phyloP scores from a whole-genome alignment of 2,888 invertebrate species.

The Drosophila parthenogenetica region DNA sequence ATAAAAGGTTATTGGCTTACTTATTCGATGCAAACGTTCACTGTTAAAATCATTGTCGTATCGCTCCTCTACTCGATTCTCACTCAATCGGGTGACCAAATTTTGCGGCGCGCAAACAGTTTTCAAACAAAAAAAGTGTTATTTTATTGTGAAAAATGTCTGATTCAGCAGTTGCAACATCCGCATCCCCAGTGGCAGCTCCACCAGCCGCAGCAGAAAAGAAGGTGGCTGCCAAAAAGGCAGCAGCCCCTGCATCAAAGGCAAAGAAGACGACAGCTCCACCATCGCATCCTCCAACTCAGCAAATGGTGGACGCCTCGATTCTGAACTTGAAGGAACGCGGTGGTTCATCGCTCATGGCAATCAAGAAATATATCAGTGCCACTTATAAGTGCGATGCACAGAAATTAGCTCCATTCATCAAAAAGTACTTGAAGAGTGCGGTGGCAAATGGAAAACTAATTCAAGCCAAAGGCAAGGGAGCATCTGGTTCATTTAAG shows the following conservation, averaged over 20 bases:
- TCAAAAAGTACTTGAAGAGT: conserved; percentile 86
- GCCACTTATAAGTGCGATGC: conserved; percentile 60
- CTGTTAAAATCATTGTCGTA: conserved; percentile 9
- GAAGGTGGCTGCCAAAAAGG: conserved; percentile 41
- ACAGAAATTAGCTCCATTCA: conserved; percentile 85
- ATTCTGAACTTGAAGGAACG: conserved; percentile 56
- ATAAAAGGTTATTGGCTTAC: too few species aligned
- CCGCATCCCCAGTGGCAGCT: conserved; percentile 49
- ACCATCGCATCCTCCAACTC: conserved; percentile 51
- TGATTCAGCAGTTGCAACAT: conserved; percentile 9
- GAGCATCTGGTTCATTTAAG: conserved; percentile 64
- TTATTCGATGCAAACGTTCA: too few species aligned
- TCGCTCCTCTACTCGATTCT: conserved; percentile 39
- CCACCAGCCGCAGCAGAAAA: conserved; percentile 34
- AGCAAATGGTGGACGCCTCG: conserved; percentile 58
- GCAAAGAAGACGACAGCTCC: conserved; percentile 28
- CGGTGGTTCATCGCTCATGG: conserved; percentile 58
- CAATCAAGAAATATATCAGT: conserved; percentile 58
- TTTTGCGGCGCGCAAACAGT: too few species aligned
- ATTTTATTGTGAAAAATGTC: too few species aligned
- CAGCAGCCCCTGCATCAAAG: conserved; percentile 81
- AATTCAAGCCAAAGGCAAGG: conserved; percentile 68
- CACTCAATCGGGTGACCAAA: conserved; percentile 28
- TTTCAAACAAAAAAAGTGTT: too few species aligned
- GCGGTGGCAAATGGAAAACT: conserved; percentile 87